Conservation (phyloP, 2,113 vertebrate genomes). For the Telmatochromis brachygnathus region DNA sequence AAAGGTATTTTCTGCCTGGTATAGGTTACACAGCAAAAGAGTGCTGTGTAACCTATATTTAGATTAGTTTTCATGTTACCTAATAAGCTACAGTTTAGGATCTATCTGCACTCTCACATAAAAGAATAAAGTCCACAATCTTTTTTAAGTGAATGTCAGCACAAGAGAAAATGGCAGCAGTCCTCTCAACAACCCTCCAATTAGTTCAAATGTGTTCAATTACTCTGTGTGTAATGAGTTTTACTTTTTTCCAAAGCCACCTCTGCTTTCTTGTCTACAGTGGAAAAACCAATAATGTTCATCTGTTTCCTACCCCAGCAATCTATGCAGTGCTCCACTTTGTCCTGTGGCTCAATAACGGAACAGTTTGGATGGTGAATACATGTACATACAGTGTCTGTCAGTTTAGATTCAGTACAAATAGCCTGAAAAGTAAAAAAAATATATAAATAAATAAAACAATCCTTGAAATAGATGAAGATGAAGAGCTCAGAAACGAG, state of each 20-base stretch:
- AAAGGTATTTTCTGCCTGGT: background rate
- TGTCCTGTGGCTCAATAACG: background rate
- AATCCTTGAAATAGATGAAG: background rate
- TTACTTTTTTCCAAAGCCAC: conserved; percentile 31
- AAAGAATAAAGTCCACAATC: background rate
- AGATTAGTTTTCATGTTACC: background rate
- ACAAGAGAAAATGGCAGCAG: background rate
- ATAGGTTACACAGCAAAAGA: background rate
- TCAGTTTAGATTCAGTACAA: background rate
- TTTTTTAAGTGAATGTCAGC: background rate
- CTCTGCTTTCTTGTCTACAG: conserved; percentile 14
- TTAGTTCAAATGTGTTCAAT: conserved; percentile 14
- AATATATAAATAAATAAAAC: too few species aligned
- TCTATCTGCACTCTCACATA: background rate
- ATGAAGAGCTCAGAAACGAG: background rate
- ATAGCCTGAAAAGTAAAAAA: background rate
- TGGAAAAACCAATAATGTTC: conserved; percentile 57
- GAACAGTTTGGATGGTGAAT: background rate
- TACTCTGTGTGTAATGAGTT: conserved; percentile 16
- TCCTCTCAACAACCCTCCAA: background rate
- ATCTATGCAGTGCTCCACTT: conserved; percentile 45
- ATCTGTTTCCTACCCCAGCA: conserved; percentile 1
- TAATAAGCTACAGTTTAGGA: background rate
- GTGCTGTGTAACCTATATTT: background rate
- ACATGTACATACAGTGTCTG: background rate